Percentiles rank a stretch among this genome's conserved stretches.
Evolutionary conservation across 2,888 invertebrate species (phyloP).

Genomic region (Atrina japonica): DNA sequence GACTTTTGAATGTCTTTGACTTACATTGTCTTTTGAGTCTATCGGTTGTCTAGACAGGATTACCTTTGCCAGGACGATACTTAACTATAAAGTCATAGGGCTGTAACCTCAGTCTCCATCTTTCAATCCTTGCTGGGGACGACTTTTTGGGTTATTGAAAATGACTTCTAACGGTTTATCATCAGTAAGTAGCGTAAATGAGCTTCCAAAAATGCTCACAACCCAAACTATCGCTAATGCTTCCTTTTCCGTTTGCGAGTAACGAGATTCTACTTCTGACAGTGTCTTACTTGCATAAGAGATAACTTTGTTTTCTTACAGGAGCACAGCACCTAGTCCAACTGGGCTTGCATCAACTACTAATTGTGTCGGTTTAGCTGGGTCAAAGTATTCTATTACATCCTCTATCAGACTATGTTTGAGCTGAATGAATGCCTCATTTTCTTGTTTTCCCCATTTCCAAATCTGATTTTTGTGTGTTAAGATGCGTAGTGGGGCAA

Average conservation of each 20-base stretch:
- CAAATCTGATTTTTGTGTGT: slow-evolving; percentile 49
- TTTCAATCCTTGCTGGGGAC: slow-evolving; percentile 2
- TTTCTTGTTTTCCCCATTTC: slow-evolving; percentile 45
- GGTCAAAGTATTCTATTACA: slow-evolving; percentile 45
- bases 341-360: slow-evolving; percentile 54
- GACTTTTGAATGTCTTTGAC: slow-evolving; percentile 28
- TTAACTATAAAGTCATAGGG: slow-evolving; percentile 49
- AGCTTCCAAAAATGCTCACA: slow-evolving; percentile 9
- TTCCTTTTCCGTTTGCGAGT: slow-evolving; percentile 24
- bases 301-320: slow-evolving; percentile 7
- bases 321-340: slow-evolving; percentile 44
- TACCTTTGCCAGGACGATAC: slow-evolving; percentile 56
- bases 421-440: slow-evolving; percentile 52
- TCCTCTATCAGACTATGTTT: no score
- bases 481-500: slow-evolving; percentile 56
- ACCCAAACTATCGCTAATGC: slow-evolving; percentile 25
- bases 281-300: slow-evolving; percentile 26
- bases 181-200: slow-evolving; percentile 12
- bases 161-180: slow-evolving; percentile 24
- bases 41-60: slow-evolving; percentile 53
- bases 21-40: no score
- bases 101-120: slow-evolving; percentile 39
- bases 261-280: no score
- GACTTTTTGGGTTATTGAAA: slow-evolving; percentile 37
- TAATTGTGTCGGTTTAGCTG: slow-evolving; percentile 36